These are phyloP conservation scores for Aphelinus certus DNA, from an alignment of 1,140 invertebrate species.

Conservation along the genomic window DNA sequence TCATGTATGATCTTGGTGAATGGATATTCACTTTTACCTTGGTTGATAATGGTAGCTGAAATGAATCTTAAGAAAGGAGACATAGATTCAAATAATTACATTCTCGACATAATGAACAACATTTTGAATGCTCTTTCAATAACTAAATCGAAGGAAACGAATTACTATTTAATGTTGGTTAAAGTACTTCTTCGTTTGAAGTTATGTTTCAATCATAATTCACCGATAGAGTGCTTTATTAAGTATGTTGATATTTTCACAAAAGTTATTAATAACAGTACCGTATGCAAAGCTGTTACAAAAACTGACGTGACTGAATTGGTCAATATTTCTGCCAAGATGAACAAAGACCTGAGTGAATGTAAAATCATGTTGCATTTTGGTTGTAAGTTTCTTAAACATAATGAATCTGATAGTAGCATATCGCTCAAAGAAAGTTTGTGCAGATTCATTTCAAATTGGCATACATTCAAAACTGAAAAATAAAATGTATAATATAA, in stretches of 20 bases:
- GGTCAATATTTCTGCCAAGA: conserved; percentile 38
- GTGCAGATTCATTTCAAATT: conserved; percentile 15
- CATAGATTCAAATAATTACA: conserved; percentile 33
- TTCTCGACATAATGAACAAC: conserved; percentile 49
- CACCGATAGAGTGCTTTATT: conserved; percentile 11
- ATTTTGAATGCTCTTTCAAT: conserved; percentile 42
- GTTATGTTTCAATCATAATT: conserved; percentile 27
- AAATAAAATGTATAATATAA: too few species aligned
- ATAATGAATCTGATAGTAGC: neutral
- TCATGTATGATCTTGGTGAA: conserved; percentile 71
- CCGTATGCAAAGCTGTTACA: conserved; percentile 39
- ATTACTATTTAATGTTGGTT: conserved; percentile 40
- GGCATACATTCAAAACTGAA: conserved; percentile 5
- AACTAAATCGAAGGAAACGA: conserved; percentile 34
- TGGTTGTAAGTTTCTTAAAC: conserved; percentile 49
- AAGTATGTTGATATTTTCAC: conserved; percentile 42
- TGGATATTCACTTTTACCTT: conserved; percentile 71
- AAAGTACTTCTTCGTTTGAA: conserved; percentile 36
- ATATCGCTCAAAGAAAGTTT: conserved; percentile 10
- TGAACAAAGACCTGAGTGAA: conserved; percentile 46
- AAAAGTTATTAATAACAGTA: conserved; percentile 44
- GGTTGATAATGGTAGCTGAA: conserved; percentile 60
- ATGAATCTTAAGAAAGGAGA: conserved; percentile 38
- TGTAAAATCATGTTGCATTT: conserved; percentile 50
- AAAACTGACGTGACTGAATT: conserved; percentile 44